phyloP scores from a whole-genome alignment of 2,888 invertebrate species.

The Onthophagus sagittarius region DNA sequence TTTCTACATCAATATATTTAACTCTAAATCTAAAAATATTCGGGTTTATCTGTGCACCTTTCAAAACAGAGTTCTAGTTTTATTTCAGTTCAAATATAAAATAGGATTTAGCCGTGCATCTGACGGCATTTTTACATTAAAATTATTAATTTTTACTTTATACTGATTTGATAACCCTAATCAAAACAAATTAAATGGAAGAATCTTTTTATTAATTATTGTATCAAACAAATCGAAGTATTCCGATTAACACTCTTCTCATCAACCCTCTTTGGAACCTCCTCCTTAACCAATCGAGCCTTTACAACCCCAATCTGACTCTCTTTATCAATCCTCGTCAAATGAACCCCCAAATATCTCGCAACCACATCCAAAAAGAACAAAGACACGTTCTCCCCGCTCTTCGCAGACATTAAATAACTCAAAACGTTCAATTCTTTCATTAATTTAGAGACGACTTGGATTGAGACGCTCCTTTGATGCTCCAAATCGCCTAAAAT shows the following conservation, averaged over 20 bases:
- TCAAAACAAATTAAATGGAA: constrained; percentile 20
- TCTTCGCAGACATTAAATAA: constrained; percentile 66
- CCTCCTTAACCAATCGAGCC: constrained; percentile 55
- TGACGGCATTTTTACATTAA: no score
- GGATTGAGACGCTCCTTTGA: constrained; percentile 63
- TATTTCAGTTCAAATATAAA: no score
- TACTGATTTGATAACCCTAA: constrained; percentile 11
- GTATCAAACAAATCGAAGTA: constrained; percentile 55
- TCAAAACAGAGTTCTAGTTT: no score
- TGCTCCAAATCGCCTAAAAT: constrained; percentile 70
- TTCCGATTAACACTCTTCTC: constrained; percentile 17
- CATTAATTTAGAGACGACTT: constrained; percentile 62
- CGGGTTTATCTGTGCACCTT: no score
- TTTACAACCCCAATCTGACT: constrained; percentile 62
- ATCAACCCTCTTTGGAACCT: constrained; percentile 12
- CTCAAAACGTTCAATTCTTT: constrained; percentile 59
- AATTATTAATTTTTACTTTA: neutral
- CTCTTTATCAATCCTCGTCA: constrained; percentile 64
- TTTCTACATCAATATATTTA: no score
- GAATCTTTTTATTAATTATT: constrained; percentile 42
- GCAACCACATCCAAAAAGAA: constrained; percentile 69
- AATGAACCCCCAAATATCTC: constrained; percentile 60
- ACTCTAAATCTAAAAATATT: no score
- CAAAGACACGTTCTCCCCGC: constrained; percentile 65
- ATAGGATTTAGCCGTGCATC: no score